Base-by-base conservation (phyloP, 92 coral and sea anemone genomes). In the Palythoa caribaeorum region DNA sequence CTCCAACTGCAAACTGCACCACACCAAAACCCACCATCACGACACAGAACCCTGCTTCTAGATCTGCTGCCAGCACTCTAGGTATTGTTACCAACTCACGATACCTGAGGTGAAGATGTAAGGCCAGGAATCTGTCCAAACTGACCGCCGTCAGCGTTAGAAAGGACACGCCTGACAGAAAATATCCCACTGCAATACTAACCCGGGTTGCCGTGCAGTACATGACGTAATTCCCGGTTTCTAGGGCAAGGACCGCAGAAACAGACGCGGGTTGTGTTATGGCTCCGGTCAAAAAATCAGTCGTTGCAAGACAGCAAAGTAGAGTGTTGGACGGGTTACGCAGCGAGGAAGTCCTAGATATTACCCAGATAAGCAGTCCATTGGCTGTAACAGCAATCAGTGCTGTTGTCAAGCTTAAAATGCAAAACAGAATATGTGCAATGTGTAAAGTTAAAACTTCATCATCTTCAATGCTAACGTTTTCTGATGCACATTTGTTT, bases 311-410 rank as follows among this genome's bases (percentile, higher is more conserved):
- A 48, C 86, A 87, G 16, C 86, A 83, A 21, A 87, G 90, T 65
- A 87, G 73, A 38, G 69, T 81, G 40, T 60, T 60, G 28, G 89
- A 62, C 12, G 89, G 89, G 17, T 62, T 80, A 62, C 77, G 84
- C 12, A 86, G 76, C 2, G 78, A 59, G 1, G 76, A 39, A 38
- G 78, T 76, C 40, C 71, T 76, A 3, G 38, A 77, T 39, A 86
- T 77, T 47, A 83, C 80, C 84, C 83, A 76, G 37, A 86, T 86
- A 55, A 86, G 44, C 54, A 87, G 53, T 20, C 77, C 80, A 60
- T 87, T 87, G 37, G 80, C 85, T 13, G 68, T 15, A 59, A 87
- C 57, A 11, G 90, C 76, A 19, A 38, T 10, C 68, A 87, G n/a
- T 35, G 86, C 51, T 5, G 66, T 38, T 36, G 78, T 5, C 21